Evolutionary conservation across 2,888 invertebrate species (phyloP).

Genomic region (Drosophila kambysellisi): DNA sequence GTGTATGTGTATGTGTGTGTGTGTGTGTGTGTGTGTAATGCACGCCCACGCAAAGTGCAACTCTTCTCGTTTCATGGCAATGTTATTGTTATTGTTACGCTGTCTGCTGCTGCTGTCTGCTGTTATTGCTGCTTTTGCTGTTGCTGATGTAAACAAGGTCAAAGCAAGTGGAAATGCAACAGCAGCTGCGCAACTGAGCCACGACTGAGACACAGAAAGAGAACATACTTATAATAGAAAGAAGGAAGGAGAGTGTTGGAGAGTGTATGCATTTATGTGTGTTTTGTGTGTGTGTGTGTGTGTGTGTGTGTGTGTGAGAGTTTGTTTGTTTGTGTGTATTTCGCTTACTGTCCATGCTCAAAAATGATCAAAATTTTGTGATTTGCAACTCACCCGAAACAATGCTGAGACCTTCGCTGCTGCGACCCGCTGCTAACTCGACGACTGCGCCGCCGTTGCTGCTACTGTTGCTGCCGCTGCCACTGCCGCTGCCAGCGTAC

Average conservation of each 20-base stretch:
- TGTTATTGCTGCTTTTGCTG: slow-evolving; percentile 9
- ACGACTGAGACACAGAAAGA: slow-evolving; percentile 3
- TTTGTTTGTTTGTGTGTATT: neutral
- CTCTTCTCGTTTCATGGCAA: slow-evolving; percentile 12
- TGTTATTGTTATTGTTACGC: slow-evolving; percentile 36
- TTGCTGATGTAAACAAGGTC: slow-evolving; percentile 72
- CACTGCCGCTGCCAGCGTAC: slow-evolving; percentile 32
- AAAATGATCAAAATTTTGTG: neutral
- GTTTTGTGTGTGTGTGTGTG: neutral
- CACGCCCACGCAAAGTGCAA: slow-evolving; percentile 66
- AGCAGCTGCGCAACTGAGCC: slow-evolving; percentile 7
- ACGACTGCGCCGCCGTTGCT: slow-evolving; percentile 30
- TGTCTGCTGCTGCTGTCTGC: slow-evolving; percentile 12
- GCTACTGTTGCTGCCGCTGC: slow-evolving; percentile 33
- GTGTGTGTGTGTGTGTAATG: slow-evolving; percentile 14
- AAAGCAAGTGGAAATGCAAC: slow-evolving; percentile 72
- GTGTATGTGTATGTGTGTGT: slow-evolving; percentile 27
- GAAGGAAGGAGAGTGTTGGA: neutral
- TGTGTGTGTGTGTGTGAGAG: neutral
- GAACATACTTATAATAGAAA: neutral
- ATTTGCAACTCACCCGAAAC: slow-evolving; percentile 69
- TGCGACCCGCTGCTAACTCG: slow-evolving; percentile 40
- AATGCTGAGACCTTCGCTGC: slow-evolving; percentile 69
- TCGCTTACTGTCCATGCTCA: slow-evolving; percentile 1
- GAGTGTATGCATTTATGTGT: neutral